These are phyloP conservation scores for Myotis planiceps DNA, from an alignment of 2,797 vertebrate species.

Conservation along the genomic window DNA sequence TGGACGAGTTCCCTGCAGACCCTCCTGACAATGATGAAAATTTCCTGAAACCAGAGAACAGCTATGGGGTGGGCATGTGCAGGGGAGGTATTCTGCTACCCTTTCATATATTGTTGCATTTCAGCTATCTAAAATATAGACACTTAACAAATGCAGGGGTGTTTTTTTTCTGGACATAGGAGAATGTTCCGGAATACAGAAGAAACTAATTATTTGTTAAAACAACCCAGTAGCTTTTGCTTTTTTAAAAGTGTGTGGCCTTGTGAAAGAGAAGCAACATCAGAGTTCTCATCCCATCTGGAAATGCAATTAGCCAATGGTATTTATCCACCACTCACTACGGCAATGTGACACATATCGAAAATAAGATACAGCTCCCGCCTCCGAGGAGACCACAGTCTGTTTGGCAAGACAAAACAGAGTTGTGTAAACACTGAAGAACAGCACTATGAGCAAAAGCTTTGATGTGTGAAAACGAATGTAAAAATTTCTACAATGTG, in stretches of 20 bases:
- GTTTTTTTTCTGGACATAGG: not conserved
- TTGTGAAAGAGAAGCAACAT: constrained; percentile 47
- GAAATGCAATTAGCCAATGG: constrained; percentile 43
- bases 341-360: constrained; percentile 14
- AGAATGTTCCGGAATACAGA: constrained; percentile 44
- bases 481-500: constrained; percentile 36
- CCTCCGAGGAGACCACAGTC: not conserved
- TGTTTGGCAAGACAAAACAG: constrained; percentile 29
- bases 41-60: constrained; percentile 15
- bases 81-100: not conserved
- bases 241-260: not conserved
- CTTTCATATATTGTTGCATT: not conserved
- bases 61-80: not conserved
- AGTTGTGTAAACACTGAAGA: constrained; percentile 44
- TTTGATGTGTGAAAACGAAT: constrained; percentile 52
- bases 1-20: not conserved
- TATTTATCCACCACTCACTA: constrained; percentile 32
- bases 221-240: not conserved
- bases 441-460: constrained; percentile 21
- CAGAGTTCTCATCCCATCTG: constrained; percentile 28
- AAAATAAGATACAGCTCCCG: constrained; percentile 35
- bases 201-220: constrained; percentile 49
- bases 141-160: not conserved
- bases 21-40: not conserved
- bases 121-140: constrained; percentile 3